These are phyloP conservation scores for Saguinus imperator DNA, from an alignment of 2,113 vertebrate genomes.

Conservation along the genomic window DNA sequence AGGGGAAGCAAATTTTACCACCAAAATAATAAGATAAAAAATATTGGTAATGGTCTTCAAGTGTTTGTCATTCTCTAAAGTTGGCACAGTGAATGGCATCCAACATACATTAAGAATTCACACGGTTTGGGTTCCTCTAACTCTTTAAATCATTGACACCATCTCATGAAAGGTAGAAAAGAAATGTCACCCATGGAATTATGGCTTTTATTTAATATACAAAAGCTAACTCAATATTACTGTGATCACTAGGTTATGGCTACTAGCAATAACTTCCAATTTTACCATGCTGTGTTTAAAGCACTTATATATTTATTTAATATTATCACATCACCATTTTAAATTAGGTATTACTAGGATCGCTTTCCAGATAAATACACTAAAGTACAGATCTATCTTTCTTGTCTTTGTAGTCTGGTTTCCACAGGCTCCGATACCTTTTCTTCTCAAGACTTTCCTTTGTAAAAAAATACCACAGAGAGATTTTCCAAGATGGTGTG, in stretches of 20 bases:
- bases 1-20: not conserved
- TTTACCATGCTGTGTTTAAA: conserved; percentile 31
- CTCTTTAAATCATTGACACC: conserved; percentile 34
- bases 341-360: conserved; percentile 6
- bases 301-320: not conserved
- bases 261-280: conserved; percentile 21
- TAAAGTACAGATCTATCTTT: not conserved
- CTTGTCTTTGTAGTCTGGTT: not conserved
- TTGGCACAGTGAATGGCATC: not conserved
- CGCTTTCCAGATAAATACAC: conserved; percentile 4
- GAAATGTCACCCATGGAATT: conserved; percentile 16
- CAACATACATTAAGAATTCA: not conserved
- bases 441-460: not conserved
- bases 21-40: not conserved
- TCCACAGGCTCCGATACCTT: not conserved
- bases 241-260: not conserved
- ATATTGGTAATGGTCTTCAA: not conserved
- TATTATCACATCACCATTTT: not conserved
- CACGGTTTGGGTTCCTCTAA: not conserved
- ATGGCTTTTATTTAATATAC: conserved; percentile 26
- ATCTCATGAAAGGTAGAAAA: not conserved
- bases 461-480: not conserved
- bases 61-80: not conserved
- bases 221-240: conserved; percentile 43
- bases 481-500: too few species aligned